Base-by-base conservation (phyloP, 2,113 vertebrate genomes). In the Laterallus jamaicensis region DNA sequence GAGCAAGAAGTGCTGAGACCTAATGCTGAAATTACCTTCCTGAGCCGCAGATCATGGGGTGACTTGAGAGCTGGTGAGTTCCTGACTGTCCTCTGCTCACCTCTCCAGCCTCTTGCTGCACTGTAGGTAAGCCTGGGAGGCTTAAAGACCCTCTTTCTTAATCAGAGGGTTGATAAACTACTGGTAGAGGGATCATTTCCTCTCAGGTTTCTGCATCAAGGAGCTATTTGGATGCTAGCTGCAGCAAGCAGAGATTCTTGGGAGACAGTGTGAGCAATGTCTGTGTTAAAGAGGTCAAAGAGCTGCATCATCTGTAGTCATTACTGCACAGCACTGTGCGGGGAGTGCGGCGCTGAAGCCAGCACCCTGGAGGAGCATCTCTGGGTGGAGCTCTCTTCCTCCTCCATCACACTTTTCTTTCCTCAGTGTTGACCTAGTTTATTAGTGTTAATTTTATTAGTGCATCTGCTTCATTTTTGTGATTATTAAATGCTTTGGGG, bases 401-500 rank as follows among this genome's bases (percentile, higher is more conserved):
- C 73, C 69, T 78, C 88, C 68, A 42, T 80, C 88, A 15, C 68
- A 89, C 59, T 92, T 88, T 81, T 64, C 80, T 90, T 59, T 56
- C 78, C 81, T 96, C 77, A 25, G 26, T 92, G 42, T 80, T 95
- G 95, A 97, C 86, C 95, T 84, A 92, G 77, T 88, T 96, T 96
- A 87, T 96, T 96, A 93, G 55, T 84, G 60, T 94, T 97, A 94
- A 92, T 94, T 91, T 95, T 93, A 87, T 97, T 96, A 96, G 92
- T 78, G 69, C 83, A 63, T 95, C 94, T 93, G 91, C 94, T 96
- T 90, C 35, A 15, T 97, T 96, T 93, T 87, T 88, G 67, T 86
- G 62, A 93, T 96, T 96, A 95, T 97, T 93, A 96, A 97, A 96
- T 95, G 78, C 86, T 94, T 97, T 96, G 35, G 70, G 95, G 93